Base-by-base conservation (phyloP, 2,888 invertebrate genomes). In the Micoletzkya japonica region DNA sequence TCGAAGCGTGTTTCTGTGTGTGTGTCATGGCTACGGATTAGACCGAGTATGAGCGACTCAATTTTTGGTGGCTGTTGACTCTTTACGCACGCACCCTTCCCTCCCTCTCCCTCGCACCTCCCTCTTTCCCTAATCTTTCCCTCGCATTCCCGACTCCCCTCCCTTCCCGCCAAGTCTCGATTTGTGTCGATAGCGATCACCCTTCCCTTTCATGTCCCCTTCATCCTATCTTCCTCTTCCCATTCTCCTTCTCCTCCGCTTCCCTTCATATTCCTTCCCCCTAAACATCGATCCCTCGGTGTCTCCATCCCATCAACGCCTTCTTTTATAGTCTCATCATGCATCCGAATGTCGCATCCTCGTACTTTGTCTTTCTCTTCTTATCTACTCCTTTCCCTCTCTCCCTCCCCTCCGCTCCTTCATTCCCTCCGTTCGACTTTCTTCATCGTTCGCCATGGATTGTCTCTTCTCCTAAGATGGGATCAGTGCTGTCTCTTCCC, bases 161-260 rank as follows among this genome's bases (percentile, higher is more conserved):
- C 44, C 59, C 37, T 6, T 39, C 39, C 26, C 30, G 20, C 59
- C 59, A 59, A 39, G 39, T 39, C 39, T 59, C 54, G 14, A 7
- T n/a, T 39, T 39, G 59, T 59, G 37, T 59, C 59, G 20, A 59
- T 63, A 49, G 49, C 39, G 32, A 49, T 50, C 50, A 14, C 58
- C 20, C 50, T 50, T 20, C 28, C 44, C 20, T 44, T 39, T 6
- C 37, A 26, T 24, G 26, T 36, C 32, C 24, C 32, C 58, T 44
- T 26, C 60, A 28, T 26, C 61, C 49, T 44, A 32, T 44, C 49
- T 49, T 50, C 24, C 60, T 50, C 34, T 50, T 63, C 63, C 32
- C 50, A 50, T 36, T 63, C 63, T 37, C 32, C 63, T 32, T 49
- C 26, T 39, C 24, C 7, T 28, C n/a, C 50, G 28, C 26, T 63